Evolutionary conservation across 2,797 vertebrate species (phyloP).

Genomic region (Falco concolor): DNA sequence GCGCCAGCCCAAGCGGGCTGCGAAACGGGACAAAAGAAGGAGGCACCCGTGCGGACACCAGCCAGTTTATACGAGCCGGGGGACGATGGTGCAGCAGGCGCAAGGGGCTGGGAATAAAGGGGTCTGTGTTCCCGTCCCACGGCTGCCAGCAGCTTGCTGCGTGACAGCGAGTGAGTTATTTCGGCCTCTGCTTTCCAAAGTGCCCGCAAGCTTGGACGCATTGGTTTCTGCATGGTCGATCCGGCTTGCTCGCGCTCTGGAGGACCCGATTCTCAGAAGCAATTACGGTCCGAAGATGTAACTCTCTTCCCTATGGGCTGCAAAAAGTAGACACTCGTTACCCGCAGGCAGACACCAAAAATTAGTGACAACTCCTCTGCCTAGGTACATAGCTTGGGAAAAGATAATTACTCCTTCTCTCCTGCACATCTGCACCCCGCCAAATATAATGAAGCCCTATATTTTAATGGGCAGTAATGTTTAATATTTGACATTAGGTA

Average conservation of each 20-base stretch:
- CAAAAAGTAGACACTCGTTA: not conserved
- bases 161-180: not conserved
- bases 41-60: rapidly evolving
- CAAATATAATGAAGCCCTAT: constrained; percentile 54
- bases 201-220: not conserved
- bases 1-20: not conserved
- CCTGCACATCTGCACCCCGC: constrained; percentile 33
- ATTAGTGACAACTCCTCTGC: not conserved
- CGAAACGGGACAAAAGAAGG: not conserved
- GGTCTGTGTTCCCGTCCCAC: not conserved
- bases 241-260: not conserved
- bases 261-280: not conserved
- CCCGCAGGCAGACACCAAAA: not conserved
- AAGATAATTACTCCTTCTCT: constrained; percentile 48
- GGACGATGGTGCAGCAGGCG: not conserved
- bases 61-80: rapidly evolving
- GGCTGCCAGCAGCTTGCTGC: not conserved
- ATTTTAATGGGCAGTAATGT: constrained; percentile 56
- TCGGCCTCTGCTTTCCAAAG: not conserved
- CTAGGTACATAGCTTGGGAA: not conserved
- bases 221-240: not conserved
- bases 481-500: constrained; percentile 59
- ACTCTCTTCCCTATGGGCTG: not conserved
- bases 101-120: not conserved
- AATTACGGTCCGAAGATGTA: not conserved